phyloP scores from a whole-genome alignment of 64 coral and sea anemone genomes.

The Cladopsammia gracilis region DNA sequence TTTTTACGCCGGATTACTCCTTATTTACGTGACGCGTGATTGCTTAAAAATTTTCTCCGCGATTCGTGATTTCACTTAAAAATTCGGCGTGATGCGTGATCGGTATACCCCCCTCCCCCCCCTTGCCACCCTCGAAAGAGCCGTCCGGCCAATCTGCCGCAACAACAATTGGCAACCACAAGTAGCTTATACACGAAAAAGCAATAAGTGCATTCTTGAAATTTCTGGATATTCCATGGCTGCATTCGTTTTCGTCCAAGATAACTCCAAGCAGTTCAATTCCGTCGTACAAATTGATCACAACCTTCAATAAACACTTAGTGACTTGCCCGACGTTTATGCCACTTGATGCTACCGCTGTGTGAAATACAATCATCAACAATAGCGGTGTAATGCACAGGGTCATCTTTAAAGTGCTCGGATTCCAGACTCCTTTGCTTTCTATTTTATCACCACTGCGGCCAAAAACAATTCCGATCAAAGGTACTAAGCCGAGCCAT shows the following conservation, averaged over 20 bases:
- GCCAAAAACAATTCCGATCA: slow-evolving; percentile 2
- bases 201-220: slow-evolving; percentile 10
- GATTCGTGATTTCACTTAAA: too few species aligned
- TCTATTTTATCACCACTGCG: background rate
- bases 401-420: slow-evolving; percentile 14
- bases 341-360: background rate
- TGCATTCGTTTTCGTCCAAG: background rate
- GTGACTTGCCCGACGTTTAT: background rate
- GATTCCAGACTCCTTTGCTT: slow-evolving; percentile 32
- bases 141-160: background rate
- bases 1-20: too few species aligned
- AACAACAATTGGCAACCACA: background rate
- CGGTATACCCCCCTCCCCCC: too few species aligned
- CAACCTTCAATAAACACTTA: background rate
- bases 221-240: background rate
- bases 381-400: slow-evolving; percentile 16
- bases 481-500: slow-evolving; percentile 14
- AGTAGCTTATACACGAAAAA: background rate
- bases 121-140: too few species aligned
- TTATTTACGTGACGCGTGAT: too few species aligned
- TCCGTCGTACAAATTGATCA: background rate
- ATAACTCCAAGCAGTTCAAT: slow-evolving; percentile 4
- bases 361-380: background rate
- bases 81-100: too few species aligned
- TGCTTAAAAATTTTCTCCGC: too few species aligned